These are phyloP conservation scores for Engraulis encrasicolus DNA, from an alignment of 2,113 vertebrate species.

Conservation along the genomic window DNA sequence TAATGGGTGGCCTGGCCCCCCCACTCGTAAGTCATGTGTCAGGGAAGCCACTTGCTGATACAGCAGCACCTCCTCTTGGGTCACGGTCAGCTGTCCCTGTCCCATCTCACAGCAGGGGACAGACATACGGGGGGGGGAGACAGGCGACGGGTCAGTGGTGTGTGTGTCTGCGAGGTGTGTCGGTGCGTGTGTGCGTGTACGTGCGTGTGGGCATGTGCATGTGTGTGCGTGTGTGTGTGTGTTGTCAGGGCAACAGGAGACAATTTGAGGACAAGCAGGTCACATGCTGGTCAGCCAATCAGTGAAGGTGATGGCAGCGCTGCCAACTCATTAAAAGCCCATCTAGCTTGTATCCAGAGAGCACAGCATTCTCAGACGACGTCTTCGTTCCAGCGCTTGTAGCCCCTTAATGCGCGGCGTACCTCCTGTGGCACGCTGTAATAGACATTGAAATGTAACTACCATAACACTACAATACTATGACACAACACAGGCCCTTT, in stretches of 20 bases:
- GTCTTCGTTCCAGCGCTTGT: neutral
- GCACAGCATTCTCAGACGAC: neutral
- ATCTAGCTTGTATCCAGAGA: neutral
- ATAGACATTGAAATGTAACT: too few species aligned
- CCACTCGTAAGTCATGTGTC: conserved; percentile 15
- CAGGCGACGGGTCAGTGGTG: too few species aligned
- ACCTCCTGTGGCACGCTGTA: too few species aligned
- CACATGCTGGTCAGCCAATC: neutral
- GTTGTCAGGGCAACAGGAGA: neutral
- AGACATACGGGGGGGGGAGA: too few species aligned
- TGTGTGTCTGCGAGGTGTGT: too few species aligned
- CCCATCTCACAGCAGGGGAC: neutral
- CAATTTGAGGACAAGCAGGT: neutral
- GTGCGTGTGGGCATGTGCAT: too few species aligned
- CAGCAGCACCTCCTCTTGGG: neutral
- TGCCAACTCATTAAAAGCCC: neutral
- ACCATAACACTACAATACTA: too few species aligned
- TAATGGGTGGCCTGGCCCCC: neutral
- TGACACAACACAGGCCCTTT: too few species aligned
- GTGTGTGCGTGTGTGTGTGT: too few species aligned
- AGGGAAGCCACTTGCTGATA: conserved; percentile 25
- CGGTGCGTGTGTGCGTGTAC: too few species aligned
- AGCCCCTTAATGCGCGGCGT: too few species aligned
- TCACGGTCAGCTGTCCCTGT: neutral
- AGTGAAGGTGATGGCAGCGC: neutral